These are phyloP conservation scores for Arnoldichthys spilopterus DNA, from an alignment of 2,797 vertebrate genomes.

Conservation along the genomic window DNA sequence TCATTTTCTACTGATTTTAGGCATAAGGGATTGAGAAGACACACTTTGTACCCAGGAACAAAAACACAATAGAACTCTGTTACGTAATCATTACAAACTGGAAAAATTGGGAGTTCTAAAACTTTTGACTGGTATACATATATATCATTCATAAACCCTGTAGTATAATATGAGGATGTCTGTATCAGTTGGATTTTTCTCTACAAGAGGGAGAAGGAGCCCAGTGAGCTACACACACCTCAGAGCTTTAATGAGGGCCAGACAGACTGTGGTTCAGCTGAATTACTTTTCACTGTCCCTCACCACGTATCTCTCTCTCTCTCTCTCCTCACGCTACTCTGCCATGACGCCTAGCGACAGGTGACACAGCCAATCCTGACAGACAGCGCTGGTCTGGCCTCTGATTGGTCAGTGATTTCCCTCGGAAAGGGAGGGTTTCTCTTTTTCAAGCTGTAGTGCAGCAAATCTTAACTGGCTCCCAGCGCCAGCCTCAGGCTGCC, in stretches of 20 bases:
- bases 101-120: too few relatives aligned
- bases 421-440: conserved; percentile 49
- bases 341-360: conserved; percentile 73
- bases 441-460: conserved; percentile 28
- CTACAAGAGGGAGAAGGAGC: conserved; percentile 27
- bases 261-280: conserved; percentile 33
- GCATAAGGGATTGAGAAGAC: too few relatives aligned
- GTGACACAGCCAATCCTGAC: conserved; percentile 69
- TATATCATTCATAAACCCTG: background rate
- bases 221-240: conserved; percentile 30
- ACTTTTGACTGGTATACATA: too few relatives aligned
- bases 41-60: too few relatives aligned
- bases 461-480: conserved; percentile 32
- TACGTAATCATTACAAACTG: too few relatives aligned
- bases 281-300: conserved; percentile 56
- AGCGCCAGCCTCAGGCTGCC: conserved; percentile 13
- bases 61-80: too few relatives aligned
- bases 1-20: too few relatives aligned
- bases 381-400: conserved; percentile 57
- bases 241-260: conserved; percentile 33
- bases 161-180: background rate
- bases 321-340: conserved; percentile 51
- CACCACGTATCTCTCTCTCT: conserved; percentile 15
- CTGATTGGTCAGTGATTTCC: conserved; percentile 65
- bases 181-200: background rate